Conservation (phyloP, 2,113 vertebrate genomes). For the Callopanchax toddi region DNA sequence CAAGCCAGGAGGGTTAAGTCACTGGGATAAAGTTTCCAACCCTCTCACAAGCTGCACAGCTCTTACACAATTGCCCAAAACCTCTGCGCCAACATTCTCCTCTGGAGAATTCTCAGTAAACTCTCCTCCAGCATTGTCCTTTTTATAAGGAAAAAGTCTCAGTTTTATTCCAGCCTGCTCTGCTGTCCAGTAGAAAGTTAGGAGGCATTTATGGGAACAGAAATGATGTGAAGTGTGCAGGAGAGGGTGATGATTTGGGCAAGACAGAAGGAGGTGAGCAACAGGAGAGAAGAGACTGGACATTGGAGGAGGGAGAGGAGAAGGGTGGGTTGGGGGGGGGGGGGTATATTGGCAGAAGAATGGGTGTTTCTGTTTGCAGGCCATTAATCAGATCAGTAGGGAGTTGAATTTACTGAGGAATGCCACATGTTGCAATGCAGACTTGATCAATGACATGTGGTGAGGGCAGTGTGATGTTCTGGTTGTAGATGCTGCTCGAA, state of each 20-base stretch:
- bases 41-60: slow-evolving; percentile 43
- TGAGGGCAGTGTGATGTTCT: slow-evolving; percentile 26
- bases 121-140: slow-evolving; percentile 18
- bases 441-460: slow-evolving; percentile 64
- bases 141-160: neutral
- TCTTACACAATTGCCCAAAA: slow-evolving; percentile 55
- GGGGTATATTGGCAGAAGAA: slow-evolving; percentile 42
- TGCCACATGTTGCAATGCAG: slow-evolving; percentile 61
- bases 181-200: neutral
- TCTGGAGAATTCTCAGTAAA: slow-evolving; percentile 6
- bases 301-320: slow-evolving; percentile 24
- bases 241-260: slow-evolving; percentile 27
- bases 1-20: slow-evolving; percentile 67
- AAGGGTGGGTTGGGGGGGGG: slow-evolving; percentile 6
- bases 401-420: slow-evolving; percentile 62
- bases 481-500: slow-evolving; percentile 13
- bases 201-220: neutral
- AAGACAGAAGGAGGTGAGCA: slow-evolving; percentile 18
- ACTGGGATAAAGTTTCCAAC: slow-evolving; percentile 74
- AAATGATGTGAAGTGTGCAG: neutral
- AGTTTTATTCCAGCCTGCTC: neutral
- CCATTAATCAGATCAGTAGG: slow-evolving; percentile 65
- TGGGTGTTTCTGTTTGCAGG: slow-evolving; percentile 51
- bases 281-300: slow-evolving; percentile 25
- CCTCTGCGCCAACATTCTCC: slow-evolving; percentile 24